A percentile compares a stretch with the other conserved stretches of the same genome.
Evolutionary conservation across 2,113 vertebrate species (phyloP).

Genomic region (Datnioides undecimradiatus): DNA sequence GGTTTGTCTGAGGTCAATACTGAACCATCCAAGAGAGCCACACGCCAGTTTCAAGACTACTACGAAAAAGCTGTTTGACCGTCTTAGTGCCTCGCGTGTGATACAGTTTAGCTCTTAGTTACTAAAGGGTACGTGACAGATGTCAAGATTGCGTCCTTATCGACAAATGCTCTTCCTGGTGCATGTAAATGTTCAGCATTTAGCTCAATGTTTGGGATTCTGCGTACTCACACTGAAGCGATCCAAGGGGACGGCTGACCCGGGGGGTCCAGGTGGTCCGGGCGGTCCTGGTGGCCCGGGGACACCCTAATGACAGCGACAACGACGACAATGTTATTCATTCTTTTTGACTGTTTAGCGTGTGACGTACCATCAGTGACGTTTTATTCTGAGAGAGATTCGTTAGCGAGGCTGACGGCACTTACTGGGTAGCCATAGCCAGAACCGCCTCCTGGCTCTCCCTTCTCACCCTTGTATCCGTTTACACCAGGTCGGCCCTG

Average conservation of each 20-base stretch:
- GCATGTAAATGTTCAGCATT: not conserved
- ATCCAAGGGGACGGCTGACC: slow-evolving; percentile 59
- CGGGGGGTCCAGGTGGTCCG: slow-evolving; percentile 74
- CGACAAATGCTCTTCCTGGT: not conserved
- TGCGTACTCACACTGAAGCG: slow-evolving; percentile 77
- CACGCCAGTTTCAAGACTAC: not conserved
- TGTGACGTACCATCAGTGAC: not conserved
- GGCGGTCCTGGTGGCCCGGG: slow-evolving; percentile 85
- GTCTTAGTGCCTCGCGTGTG: not conserved
- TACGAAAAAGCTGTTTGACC: too few species aligned
- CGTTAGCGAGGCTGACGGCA: too few species aligned
- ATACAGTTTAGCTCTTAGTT: not conserved
- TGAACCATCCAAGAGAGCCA: not conserved
- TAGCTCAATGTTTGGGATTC: not conserved
- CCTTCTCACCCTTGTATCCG: slow-evolving; percentile 95
- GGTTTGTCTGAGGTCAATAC: not conserved
- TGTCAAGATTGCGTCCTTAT: not conserved
- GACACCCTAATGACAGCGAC: slow-evolving; percentile 78
- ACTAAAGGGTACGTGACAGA: not conserved
- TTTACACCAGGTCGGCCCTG: slow-evolving; percentile 96
- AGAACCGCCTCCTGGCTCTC: slow-evolving; percentile 80
- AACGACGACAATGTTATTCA: not conserved
- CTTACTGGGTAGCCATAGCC: slow-evolving; percentile 86
- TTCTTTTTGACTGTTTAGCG: not conserved
- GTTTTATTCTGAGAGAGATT: not conserved